These are phyloP conservation scores for Ichneumon xanthorius DNA, from an alignment of 2,888 invertebrate genomes.

Conservation along the genomic window DNA sequence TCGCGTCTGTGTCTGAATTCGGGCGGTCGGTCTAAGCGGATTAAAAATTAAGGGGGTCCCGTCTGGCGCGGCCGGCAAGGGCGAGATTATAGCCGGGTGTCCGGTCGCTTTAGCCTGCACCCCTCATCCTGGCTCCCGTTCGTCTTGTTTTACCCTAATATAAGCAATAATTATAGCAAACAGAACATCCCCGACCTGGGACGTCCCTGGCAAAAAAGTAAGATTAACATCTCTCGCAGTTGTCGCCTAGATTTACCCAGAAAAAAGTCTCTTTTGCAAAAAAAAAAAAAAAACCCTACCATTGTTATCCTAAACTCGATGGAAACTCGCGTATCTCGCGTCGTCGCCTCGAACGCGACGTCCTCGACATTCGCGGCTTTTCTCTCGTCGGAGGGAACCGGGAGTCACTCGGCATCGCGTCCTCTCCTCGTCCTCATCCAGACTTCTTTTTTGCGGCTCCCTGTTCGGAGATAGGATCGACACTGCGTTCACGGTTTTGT, in stretches of 20 bases:
- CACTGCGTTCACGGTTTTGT: conserved; percentile 73
- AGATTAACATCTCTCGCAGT: neutral
- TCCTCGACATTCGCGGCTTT: conserved; percentile 46
- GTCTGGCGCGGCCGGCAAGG: conserved; percentile 67
- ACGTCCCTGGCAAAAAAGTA: no score
- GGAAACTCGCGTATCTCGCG: neutral
- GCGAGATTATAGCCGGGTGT: conserved; percentile 68
- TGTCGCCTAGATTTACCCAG: neutral
- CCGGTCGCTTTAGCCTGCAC: conserved; percentile 55
- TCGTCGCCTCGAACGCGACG: conserved; percentile 13
- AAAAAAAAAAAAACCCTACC: neutral
- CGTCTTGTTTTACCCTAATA: neutral
- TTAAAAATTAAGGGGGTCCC: conserved; percentile 76
- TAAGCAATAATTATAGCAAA: conserved; percentile 1
- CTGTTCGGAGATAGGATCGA: conserved; percentile 62
- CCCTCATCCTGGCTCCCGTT: conserved; percentile 38
- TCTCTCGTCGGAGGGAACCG: conserved; percentile 40
- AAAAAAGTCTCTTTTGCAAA: neutral
- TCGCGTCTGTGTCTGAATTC: conserved; percentile 68
- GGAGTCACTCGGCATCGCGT: conserved; percentile 56
- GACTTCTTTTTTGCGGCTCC: conserved; percentile 32
- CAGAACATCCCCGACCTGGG: neutral
- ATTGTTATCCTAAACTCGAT: neutral
- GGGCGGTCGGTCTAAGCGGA: conserved; percentile 74
- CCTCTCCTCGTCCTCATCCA: conserved; percentile 35